Evolutionary conservation across 1,140 invertebrate species (phyloP), one percentile per base, ranked within the genome.

Genomic region (Dreissena polymorpha): DNA sequence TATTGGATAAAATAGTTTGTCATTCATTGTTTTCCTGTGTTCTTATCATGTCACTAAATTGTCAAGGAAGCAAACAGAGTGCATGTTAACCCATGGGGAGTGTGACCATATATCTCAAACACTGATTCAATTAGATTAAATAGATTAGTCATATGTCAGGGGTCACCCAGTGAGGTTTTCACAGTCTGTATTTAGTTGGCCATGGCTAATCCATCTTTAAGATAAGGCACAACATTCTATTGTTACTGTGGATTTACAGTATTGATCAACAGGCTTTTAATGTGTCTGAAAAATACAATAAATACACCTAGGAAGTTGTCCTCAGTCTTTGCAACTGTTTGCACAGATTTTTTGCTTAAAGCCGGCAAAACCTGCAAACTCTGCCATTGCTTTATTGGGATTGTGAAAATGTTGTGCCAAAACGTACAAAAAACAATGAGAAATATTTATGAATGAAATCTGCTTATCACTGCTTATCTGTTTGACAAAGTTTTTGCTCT

Each of bases 151-250:
- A 67, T 23, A 64, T 77, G 74, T 77, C 74, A 77, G 65, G 39
- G n/a, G 29, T 64, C 21, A 65, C 49, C 18, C 57, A 64, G 49
- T 13, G 16, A 49, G 27, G 53, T 27, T 77, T 21, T 64, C 6
- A 53, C 18, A 60, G 67, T 77, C 65, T n/a, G 49, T 27, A 18
- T 53, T 68, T 77, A 77, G 57, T 77, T 64, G 27, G 5, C 27
- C 57, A 51, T 50, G 65, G 60, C 60, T 64, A 77, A 51, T 50
- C 29, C 49, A 13, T 39, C 2, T 21, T 13, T 18, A n/a, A 21
- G 74, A 77, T 77, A 77, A 77, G 74, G 74, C 74, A 77, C 74
- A 77, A 67, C 39, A 67, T 50, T 67, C 74, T 67, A 77, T 77
- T 77, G 74, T 77, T 53, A 49, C n/a, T 16, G 18, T 10, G 39